Base-by-base conservation (phyloP, 2,888 invertebrate genomes). In the Pandemis corylana region DNA sequence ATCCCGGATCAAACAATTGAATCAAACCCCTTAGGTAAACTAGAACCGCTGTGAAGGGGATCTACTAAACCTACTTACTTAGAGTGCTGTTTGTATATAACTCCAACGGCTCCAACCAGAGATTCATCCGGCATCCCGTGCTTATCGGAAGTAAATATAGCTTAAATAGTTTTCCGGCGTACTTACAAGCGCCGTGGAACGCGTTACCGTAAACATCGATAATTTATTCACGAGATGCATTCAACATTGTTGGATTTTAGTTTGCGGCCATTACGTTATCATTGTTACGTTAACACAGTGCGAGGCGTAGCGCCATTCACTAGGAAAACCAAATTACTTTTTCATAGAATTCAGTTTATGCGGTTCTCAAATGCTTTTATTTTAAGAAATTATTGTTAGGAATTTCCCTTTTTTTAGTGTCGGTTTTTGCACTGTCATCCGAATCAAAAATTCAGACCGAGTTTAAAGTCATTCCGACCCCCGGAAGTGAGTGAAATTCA, bases 31-130 rank as follows among this genome's bases (percentile, higher is more conserved):
- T 68, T 59, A 36, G 28, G 28, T 36, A 68, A 20, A 68, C 20
- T 56, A 15, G 12, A 20, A 46, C 15, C 64, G 46, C 64, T 5
- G 46, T 49, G 46, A 4, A 20, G 28, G 28, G 59, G 59, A 59
- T 59, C 59, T 28, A 59, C 28, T 59, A 28, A 28, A 59, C 59
- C 10, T n/a, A 44, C 64, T 59, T 59, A 59, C 59, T 59, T 59
- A 59, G 28, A 5, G 28, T 10, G 59, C 59, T 59, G 59, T 59
- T 28, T 59, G 59, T 28, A 28, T 59, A 28, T 59, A 28, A 59
- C 59, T 59, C 12, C 28, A 59, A 28, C 59, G 12, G 28, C 59
- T 59, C 12, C 28, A 59, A 28, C 59, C 12, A 9, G 59, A 59
- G 59, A 28, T 59, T 59, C 28, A 59, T 59, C 59, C 59, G 28